phyloP scores from a whole-genome alignment of 2,113 vertebrate genomes.

The Hiodon tergisus region DNA sequence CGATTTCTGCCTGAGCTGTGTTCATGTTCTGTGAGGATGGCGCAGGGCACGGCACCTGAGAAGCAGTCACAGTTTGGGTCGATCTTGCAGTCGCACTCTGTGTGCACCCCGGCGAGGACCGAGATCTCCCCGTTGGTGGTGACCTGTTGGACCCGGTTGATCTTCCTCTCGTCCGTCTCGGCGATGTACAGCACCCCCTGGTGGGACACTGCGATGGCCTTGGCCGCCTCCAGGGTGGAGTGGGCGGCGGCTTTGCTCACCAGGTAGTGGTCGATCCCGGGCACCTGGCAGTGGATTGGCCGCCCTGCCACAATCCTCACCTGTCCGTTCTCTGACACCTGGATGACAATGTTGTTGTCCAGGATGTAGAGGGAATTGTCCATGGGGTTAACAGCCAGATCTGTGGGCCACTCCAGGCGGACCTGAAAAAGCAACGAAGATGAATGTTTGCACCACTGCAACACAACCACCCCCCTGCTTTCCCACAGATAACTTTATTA shows the following conservation, averaged over 20 bases:
- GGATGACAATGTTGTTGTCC: slow-evolving; percentile 96
- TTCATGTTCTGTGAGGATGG: not conserved
- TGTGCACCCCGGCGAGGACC: slow-evolving; percentile 81
- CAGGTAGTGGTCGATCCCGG: slow-evolving; percentile 83
- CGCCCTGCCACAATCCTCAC: slow-evolving; percentile 90
- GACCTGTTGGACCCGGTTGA: slow-evolving; percentile 95
- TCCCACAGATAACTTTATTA: not conserved
- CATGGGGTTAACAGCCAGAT: slow-evolving; percentile 88
- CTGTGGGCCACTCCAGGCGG: slow-evolving; percentile 92
- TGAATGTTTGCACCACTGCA: not conserved
- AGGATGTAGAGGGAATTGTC: slow-evolving; percentile 94
- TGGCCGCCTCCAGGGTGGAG: slow-evolving; percentile 82
- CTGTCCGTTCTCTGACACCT: slow-evolving; percentile 81
- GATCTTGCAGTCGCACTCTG: slow-evolving; percentile 97
- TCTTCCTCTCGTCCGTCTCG: slow-evolving; percentile 92
- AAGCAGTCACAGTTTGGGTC: slow-evolving; percentile 98
- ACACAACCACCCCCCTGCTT: not conserved
- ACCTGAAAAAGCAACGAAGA: slow-evolving; percentile 63
- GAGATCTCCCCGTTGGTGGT: slow-evolving; percentile 93
- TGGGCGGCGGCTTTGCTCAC: slow-evolving; percentile 86
- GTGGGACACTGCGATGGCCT: slow-evolving; percentile 89
- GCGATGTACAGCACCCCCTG: slow-evolving; percentile 86
- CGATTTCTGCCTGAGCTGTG: no score
- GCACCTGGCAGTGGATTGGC: slow-evolving; percentile 94
- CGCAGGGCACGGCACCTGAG: slow-evolving; percentile 65